These are phyloP conservation scores for Myiotriccus ornatus DNA, from an alignment of 2,797 vertebrate genomes.

Conservation along the genomic window DNA sequence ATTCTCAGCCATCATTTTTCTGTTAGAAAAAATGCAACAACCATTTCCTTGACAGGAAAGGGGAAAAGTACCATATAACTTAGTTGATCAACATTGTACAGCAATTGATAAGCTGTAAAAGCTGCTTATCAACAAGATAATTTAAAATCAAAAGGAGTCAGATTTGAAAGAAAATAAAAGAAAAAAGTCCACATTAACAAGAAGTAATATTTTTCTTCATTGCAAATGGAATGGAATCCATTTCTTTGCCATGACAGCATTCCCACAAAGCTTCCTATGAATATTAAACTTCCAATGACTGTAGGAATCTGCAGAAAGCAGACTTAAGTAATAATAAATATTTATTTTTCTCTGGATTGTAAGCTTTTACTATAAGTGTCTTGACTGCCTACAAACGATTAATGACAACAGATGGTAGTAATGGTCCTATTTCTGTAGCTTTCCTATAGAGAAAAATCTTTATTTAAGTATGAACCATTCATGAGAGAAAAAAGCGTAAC, in stretches of 20 bases:
- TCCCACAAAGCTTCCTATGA: background rate
- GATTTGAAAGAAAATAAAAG: background rate
- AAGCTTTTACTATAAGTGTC: background rate
- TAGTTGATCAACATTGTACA: background rate
- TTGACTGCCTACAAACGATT: background rate
- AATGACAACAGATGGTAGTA: background rate
- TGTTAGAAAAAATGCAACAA: background rate
- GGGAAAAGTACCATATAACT: background rate
- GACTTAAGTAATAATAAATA: background rate
- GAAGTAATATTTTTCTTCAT: background rate
- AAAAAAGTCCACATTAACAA: background rate
- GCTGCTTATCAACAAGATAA: background rate
- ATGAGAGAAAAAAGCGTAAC: background rate
- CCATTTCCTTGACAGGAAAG: background rate
- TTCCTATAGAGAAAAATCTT: background rate
- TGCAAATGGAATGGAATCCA: background rate
- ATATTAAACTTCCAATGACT: background rate
- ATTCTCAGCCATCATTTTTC: background rate
- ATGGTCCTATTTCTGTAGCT: background rate
- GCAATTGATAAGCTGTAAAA: background rate
- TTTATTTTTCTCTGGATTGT: background rate
- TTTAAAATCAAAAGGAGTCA: background rate
- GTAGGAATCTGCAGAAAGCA: background rate
- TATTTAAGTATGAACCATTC: background rate
- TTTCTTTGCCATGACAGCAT: background rate